These are phyloP conservation scores for Spialia ferax DNA, from an alignment of 2,888 invertebrate genomes.

Conservation along the genomic window DNA sequence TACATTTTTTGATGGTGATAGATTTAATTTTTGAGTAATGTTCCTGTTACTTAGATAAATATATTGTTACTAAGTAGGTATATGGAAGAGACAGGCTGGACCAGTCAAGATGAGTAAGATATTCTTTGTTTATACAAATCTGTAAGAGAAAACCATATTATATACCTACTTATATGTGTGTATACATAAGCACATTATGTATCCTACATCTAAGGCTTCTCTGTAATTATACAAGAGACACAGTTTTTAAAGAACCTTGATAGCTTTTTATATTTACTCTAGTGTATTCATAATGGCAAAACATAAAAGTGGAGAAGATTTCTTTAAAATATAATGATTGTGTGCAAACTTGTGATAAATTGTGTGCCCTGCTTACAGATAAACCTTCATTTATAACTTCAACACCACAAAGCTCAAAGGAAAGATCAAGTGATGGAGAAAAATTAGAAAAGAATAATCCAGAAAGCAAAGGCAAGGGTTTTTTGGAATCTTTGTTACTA, in stretches of 20 bases:
- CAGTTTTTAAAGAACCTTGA: neutral
- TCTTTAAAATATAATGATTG: neutral
- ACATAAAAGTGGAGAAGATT: slow-evolving; percentile 44
- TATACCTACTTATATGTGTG: neutral
- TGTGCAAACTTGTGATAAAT: neutral
- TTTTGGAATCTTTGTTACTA: neutral
- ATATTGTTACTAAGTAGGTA: no score
- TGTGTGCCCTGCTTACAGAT: slow-evolving; percentile 55
- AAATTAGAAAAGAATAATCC: slow-evolving; percentile 47
- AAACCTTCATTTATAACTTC: slow-evolving; percentile 65
- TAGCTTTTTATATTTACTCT: neutral
- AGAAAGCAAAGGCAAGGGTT: slow-evolving; percentile 67
- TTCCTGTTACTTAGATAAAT: no score
- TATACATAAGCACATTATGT: slow-evolving; percentile 20
- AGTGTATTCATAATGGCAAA: slow-evolving; percentile 44
- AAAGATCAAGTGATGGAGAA: slow-evolving; percentile 57
- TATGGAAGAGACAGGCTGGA: no score
- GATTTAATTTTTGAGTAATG: no score
- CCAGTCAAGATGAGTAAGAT: no score
- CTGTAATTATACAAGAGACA: slow-evolving; percentile 43
- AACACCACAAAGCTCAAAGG: slow-evolving; percentile 65
- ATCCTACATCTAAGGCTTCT: slow-evolving; percentile 48
- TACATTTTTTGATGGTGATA: no score
- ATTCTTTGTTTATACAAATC: neutral
- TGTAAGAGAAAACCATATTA: neutral